phyloP scores from a whole-genome alignment of 2,797 vertebrate genomes.

The Champsocephalus gunnari region DNA sequence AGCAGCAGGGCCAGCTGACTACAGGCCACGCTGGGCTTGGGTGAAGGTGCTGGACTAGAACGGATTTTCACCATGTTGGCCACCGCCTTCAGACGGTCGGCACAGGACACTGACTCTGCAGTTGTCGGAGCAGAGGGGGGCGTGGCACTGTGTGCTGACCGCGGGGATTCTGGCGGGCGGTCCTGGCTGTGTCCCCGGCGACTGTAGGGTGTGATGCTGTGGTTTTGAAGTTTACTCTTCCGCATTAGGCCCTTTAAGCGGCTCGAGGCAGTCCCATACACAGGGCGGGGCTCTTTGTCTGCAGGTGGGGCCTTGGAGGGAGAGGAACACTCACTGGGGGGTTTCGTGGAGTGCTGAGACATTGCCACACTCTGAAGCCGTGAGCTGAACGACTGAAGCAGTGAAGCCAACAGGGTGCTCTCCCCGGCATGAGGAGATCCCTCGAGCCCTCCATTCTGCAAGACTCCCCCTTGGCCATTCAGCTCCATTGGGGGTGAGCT shows the following conservation, averaged over 20 bases:
- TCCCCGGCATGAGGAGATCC: conserved; percentile 92
- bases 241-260: conserved; percentile 95
- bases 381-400: conserved; percentile 98
- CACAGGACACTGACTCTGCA: conserved; percentile 92
- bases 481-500: conserved; percentile 88
- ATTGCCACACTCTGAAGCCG: conserved; percentile 96
- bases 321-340: conserved; percentile 78
- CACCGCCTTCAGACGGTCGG: conserved; percentile 95
- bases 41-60: conserved; percentile 94
- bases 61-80: conserved; percentile 97
- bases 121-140: conserved; percentile 81
- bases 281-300: conserved; percentile 90
- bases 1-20: conserved; percentile 97
- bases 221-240: conserved; percentile 94
- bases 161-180: conserved; percentile 89
- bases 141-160: conserved; percentile 84
- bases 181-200: conserved; percentile 86
- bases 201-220: conserved; percentile 88
- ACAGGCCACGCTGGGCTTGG: conserved; percentile 97
- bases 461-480: conserved; percentile 91
- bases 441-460: conserved; percentile 91
- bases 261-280: conserved; percentile 94
- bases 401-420: conserved; percentile 96
- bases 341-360: conserved; percentile 93
- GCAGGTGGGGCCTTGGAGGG: conserved; percentile 81